These are phyloP conservation scores for Plotosus lineatus DNA, from an alignment of 2,113 vertebrate species.

Conservation along the genomic window DNA sequence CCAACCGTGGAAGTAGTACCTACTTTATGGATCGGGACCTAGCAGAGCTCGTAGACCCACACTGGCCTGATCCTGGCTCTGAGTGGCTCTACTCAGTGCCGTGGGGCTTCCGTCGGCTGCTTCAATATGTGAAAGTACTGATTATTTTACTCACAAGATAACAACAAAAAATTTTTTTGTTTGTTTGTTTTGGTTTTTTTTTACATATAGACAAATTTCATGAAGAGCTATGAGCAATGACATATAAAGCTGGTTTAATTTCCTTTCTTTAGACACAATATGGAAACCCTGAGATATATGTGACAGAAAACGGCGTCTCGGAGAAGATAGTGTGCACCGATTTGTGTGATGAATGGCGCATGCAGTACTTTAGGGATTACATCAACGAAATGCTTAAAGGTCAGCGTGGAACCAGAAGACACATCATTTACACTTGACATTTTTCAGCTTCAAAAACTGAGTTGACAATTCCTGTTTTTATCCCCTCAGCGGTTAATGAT, in stretches of 20 bases:
- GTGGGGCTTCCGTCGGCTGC: conserved; percentile 78
- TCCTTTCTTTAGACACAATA: conserved; percentile 79
- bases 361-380: conserved; percentile 86
- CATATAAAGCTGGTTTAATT: conserved; percentile 11
- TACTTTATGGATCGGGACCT: conserved; percentile 81
- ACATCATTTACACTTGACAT: conserved; percentile 1
- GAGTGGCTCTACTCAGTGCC: conserved; percentile 79
- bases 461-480: not conserved
- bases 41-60: conserved; percentile 83
- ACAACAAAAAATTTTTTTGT: too few relatives aligned
- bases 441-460: not conserved
- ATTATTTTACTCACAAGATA: not conserved
- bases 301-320: conserved; percentile 87
- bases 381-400: conserved; percentile 92
- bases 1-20: conserved; percentile 72
- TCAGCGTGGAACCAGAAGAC: conserved; percentile 56
- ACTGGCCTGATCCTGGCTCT: conserved; percentile 82
- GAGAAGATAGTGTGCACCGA: conserved; percentile 79
- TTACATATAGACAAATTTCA: not conserved
- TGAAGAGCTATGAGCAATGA: not conserved
- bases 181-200: too few relatives aligned
- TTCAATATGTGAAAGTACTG: conserved; percentile 88
- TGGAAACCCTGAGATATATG: conserved; percentile 82
- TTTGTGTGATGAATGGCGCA: conserved; percentile 86
- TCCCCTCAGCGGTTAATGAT: conserved; percentile 81